Conservation (phyloP, 30 jellyfish, hydroid and myxozoan genomes). For the Phacellophora camtschatica region DNA sequence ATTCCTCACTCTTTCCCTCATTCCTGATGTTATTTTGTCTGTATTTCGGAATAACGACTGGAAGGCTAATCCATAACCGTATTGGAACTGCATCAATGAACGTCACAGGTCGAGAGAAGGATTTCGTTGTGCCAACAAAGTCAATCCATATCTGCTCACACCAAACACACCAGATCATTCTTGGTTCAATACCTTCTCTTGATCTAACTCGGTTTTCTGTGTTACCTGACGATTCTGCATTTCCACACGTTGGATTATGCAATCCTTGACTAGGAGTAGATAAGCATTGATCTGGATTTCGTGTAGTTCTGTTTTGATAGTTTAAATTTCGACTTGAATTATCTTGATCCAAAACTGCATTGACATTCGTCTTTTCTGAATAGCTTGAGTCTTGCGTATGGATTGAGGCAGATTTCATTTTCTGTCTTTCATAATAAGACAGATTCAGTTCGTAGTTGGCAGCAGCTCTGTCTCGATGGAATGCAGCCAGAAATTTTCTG, state of each 20-base stretch:
- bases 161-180: conserved; percentile 90
- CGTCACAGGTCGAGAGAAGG: conserved; percentile 88
- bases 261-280: no score
- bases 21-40: background rate
- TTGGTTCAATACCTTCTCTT: conserved; percentile 29
- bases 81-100: conserved; percentile 94
- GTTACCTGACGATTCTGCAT: no score
- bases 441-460: background rate
- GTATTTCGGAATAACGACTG: conserved; percentile 26
- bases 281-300: no score
- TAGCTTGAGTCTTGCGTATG: no score
- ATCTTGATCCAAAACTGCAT: background rate
- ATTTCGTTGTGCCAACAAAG: conserved; percentile 71
- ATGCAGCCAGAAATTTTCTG: conserved; percentile 28
- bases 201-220: conserved; percentile 3
- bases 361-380: no score
- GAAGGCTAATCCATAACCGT: conserved; percentile 84
- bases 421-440: background rate
- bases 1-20: background rate
- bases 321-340: background rate
- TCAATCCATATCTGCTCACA: conserved; percentile 95
- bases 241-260: no score
- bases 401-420: background rate
- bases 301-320: background rate
- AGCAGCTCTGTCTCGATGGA: background rate